Percentiles rank a stretch among this genome's conserved stretches.
These are phyloP conservation scores for Amaurobius ferox DNA, from an alignment of 2,888 invertebrate genomes.

Conservation along the genomic window DNA sequence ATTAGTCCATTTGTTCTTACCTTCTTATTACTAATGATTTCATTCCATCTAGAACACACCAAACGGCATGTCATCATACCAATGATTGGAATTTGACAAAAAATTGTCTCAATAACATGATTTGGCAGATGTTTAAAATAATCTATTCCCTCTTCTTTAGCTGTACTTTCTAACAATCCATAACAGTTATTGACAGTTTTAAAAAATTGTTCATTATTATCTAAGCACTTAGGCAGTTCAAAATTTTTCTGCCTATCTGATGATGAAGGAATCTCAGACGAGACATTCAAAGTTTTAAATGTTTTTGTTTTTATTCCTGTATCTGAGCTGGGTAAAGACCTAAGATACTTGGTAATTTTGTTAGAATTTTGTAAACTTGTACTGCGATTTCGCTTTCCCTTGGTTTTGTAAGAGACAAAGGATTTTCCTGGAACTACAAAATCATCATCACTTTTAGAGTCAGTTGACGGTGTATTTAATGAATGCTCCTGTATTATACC, in stretches of 20 bases:
- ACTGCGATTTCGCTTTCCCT: not conserved
- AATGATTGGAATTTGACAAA: slow-evolving; percentile 52
- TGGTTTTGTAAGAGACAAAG: not conserved
- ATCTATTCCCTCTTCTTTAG: not conserved
- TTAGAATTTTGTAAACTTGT: not conserved
- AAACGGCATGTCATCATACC: slow-evolving; percentile 27
- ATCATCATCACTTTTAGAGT: not conserved
- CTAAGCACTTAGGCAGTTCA: not conserved
- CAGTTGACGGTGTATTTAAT: not conserved
- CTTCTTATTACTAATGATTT: slow-evolving; percentile 23
- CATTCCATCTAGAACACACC: slow-evolving; percentile 39
- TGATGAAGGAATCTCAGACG: no score
- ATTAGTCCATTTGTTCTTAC: no score
- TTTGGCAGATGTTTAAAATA: slow-evolving; percentile 44
- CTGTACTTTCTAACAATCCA: slow-evolving; percentile 20
- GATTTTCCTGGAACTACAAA: not conserved
- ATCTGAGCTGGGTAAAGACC: not conserved
- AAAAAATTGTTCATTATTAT: slow-evolving; percentile 10
- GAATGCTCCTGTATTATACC: no score
- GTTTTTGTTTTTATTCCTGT: no score
- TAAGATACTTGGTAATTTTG: not conserved
- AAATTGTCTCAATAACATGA: slow-evolving; percentile 50
- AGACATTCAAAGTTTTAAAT: no score
- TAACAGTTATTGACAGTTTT: slow-evolving; percentile 10
- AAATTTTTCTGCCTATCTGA: not conserved